Evolutionary conservation across 2,113 vertebrate species (phyloP).

Genomic region (Perognathus longimembris): DNA sequence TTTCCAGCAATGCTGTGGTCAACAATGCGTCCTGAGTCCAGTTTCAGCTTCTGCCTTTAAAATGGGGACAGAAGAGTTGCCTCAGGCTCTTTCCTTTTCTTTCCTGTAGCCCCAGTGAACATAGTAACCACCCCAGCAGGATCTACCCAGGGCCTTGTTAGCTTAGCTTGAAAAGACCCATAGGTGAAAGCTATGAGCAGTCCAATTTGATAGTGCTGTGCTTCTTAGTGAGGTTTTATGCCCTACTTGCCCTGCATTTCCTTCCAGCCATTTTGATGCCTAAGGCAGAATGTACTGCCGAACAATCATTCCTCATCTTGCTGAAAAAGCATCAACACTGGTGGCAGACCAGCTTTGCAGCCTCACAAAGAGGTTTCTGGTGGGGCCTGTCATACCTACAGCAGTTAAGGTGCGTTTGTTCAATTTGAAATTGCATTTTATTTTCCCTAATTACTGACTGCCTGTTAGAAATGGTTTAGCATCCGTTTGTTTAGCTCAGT

Average conservation of each 20-base stretch:
- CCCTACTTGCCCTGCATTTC: constrained; percentile 26
- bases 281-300: constrained; percentile 47
- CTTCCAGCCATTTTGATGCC: constrained; percentile 42
- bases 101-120: neutral
- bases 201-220: neutral
- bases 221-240: neutral
- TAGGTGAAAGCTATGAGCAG: neutral
- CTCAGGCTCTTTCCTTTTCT: neutral
- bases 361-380: neutral
- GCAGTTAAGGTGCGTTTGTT: constrained; percentile 38
- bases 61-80: neutral
- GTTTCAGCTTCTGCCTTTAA: constrained; percentile 39
- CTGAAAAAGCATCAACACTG: neutral
- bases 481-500: constrained; percentile 51
- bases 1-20: neutral
- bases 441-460: constrained; percentile 44
- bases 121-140: neutral
- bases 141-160: neutral
- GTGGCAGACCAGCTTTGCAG: neutral
- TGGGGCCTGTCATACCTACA: neutral
- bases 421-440: constrained; percentile 53
- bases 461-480: constrained; percentile 54
- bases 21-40: neutral
- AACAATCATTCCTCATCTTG: neutral
- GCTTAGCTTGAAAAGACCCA: constrained; percentile 16